phyloP scores from a whole-genome alignment of 2,113 vertebrate species.

The Nicator chloris region DNA sequence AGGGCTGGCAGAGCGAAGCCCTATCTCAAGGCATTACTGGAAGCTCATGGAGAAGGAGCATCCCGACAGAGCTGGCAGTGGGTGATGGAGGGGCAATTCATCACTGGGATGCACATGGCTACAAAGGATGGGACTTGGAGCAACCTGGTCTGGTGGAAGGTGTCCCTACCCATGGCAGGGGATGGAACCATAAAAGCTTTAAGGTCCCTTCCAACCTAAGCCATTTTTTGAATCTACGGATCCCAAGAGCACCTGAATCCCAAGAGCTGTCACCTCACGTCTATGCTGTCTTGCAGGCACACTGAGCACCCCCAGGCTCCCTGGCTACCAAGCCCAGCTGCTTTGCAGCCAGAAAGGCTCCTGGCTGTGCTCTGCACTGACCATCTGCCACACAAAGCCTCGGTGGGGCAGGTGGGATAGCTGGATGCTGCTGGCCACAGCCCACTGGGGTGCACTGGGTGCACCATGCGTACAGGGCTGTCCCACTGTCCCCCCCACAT shows the following conservation, averaged over 20 bases:
- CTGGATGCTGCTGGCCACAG: not conserved
- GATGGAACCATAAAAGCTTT: not conserved
- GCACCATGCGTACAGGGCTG: not conserved
- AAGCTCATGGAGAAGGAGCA: not conserved
- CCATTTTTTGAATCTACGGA: not conserved
- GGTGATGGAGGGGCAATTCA: not conserved
- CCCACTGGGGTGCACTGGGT: not conserved
- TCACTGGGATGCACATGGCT: not conserved
- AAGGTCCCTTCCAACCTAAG: not conserved
- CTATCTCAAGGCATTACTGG: not conserved
- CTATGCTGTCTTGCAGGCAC: fast-evolving
- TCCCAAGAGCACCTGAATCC: not conserved
- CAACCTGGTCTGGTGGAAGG: not conserved
- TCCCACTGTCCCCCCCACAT: not conserved
- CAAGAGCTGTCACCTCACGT: not conserved
- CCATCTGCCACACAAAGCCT: no score
- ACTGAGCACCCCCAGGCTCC: not conserved
- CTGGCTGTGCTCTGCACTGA: not conserved
- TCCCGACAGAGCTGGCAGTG: not conserved
- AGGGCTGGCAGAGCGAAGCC: not conserved
- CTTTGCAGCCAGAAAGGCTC: not conserved
- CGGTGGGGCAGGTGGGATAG: not conserved
- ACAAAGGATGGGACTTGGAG: not conserved
- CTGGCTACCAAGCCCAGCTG: not conserved
- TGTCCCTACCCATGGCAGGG: not conserved